Evolutionary conservation across 2,113 vertebrate genomes (phyloP).

Genomic region (Myocastor coypus): DNA sequence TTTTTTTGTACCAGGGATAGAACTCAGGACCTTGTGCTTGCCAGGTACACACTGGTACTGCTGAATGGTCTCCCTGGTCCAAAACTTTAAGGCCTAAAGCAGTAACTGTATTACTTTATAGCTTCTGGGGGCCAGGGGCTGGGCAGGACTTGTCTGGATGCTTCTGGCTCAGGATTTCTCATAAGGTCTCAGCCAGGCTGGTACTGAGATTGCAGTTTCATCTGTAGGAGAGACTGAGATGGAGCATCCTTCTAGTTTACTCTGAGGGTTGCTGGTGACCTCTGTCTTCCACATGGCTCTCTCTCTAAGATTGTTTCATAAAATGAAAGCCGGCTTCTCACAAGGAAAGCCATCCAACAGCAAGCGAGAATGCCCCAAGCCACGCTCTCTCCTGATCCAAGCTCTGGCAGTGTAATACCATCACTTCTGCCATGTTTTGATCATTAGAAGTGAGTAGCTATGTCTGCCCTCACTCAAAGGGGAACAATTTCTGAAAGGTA

Average conservation of each 20-base stretch:
- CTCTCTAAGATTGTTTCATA: neutral
- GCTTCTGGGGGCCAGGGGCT: slow-evolving; percentile 7
- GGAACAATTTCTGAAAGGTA: neutral
- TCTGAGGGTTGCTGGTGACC: neutral
- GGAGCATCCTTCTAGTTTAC: neutral
- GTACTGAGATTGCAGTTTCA: neutral
- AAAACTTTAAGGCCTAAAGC: neutral
- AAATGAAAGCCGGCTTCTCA: neutral
- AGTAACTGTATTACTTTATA: neutral
- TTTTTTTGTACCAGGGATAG: no score
- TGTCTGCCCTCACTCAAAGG: neutral
- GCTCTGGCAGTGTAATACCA: neutral
- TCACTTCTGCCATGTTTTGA: neutral
- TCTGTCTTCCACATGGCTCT: neutral
- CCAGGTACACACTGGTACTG: no score
- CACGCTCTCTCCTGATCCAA: neutral
- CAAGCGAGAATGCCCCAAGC: neutral
- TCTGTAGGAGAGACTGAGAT: neutral
- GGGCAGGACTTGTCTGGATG: neutral
- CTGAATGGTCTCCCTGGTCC: no score
- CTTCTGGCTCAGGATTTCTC: slow-evolving; percentile 33
- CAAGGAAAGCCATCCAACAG: neutral
- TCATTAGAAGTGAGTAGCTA: slow-evolving; percentile 35
- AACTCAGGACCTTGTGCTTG: no score
- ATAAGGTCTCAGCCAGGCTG: neutral